These are phyloP conservation scores for Syndactyla subalaris DNA, from an alignment of 2,797 vertebrate species.

Conservation along the genomic window DNA sequence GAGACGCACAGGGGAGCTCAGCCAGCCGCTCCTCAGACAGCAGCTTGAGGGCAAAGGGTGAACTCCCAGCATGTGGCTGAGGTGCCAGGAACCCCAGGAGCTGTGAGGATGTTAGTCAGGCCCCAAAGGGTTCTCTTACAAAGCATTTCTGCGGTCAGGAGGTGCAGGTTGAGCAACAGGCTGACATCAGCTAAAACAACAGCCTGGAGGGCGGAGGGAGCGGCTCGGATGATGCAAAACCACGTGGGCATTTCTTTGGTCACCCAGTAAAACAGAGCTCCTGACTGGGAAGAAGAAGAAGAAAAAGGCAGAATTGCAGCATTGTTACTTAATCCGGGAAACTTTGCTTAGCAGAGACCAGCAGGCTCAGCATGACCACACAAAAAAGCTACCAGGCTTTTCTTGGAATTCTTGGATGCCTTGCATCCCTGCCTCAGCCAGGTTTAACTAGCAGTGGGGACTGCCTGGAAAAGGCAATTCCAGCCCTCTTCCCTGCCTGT, in stretches of 20 bases:
- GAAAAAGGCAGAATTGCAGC: conserved; percentile 12
- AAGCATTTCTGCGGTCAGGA: conserved; percentile 20
- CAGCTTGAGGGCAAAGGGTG: accelerated
- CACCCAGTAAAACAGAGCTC: not conserved
- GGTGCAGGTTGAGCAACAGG: conserved; percentile 35
- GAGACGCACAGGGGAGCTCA: not conserved
- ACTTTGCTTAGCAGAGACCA: not conserved
- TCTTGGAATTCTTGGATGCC: not conserved
- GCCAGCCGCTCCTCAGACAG: not conserved
- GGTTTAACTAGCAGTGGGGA: not conserved
- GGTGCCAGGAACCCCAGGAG: not conserved
- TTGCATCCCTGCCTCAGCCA: not conserved
- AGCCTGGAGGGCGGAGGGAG: not conserved
- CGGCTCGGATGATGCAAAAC: not conserved
- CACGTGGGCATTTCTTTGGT: not conserved
- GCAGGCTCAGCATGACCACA: conserved; percentile 2
- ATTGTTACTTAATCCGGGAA: conserved; percentile 28
- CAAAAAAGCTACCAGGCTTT: not conserved
- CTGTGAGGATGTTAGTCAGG: not conserved
- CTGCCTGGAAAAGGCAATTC: not conserved
- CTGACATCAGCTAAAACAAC: conserved; percentile 44
- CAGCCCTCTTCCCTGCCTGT: not conserved
- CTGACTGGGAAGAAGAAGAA: not conserved
- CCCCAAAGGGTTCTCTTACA: not conserved
- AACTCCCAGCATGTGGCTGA: not conserved